These are phyloP conservation scores for Saccostrea echinata DNA, from an alignment of 1,140 invertebrate genomes.

Conservation along the genomic window DNA sequence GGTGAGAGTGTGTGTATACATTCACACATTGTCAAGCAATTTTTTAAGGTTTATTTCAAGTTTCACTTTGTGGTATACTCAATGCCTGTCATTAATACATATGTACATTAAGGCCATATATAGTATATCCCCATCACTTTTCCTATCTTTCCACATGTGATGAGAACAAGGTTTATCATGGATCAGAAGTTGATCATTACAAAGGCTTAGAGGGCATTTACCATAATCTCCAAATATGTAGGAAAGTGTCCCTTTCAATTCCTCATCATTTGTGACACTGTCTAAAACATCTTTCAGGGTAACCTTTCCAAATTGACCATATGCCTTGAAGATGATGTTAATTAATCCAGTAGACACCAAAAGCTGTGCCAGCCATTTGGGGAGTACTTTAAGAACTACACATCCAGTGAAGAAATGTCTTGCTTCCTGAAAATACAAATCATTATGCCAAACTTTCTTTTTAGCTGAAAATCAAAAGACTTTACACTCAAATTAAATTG, in stretches of 20 bases:
- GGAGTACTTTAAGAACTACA: constrained; percentile 76
- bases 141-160: too few relatives aligned
- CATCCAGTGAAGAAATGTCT: constrained; percentile 53
- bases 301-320: constrained; percentile 61
- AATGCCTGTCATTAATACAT: too few relatives aligned
- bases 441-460: too few relatives aligned
- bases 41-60: too few relatives aligned
- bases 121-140: too few relatives aligned
- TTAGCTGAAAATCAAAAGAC: too few relatives aligned
- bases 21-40: too few relatives aligned
- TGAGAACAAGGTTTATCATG: too few relatives aligned
- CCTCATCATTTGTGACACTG: constrained; percentile 75
- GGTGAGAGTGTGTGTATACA: too few relatives aligned
- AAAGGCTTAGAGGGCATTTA: constrained; percentile 34
- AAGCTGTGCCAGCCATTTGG: constrained; percentile 71
- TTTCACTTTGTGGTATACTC: too few relatives aligned
- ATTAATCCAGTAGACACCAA: constrained; percentile 73
- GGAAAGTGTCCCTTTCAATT: constrained; percentile 78
- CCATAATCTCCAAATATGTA: constrained; percentile 81
- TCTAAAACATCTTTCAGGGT: constrained; percentile 72
- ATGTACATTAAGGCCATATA: too few relatives aligned
- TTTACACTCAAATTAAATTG: too few relatives aligned
- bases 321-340: constrained; percentile 69
- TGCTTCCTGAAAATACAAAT: constrained; percentile 19
- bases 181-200: not conserved